Percentiles rank a stretch among this genome's conserved stretches.
These are phyloP conservation scores for Parambassis ranga DNA, from an alignment of 2,797 vertebrate species.

Conservation along the genomic window DNA sequence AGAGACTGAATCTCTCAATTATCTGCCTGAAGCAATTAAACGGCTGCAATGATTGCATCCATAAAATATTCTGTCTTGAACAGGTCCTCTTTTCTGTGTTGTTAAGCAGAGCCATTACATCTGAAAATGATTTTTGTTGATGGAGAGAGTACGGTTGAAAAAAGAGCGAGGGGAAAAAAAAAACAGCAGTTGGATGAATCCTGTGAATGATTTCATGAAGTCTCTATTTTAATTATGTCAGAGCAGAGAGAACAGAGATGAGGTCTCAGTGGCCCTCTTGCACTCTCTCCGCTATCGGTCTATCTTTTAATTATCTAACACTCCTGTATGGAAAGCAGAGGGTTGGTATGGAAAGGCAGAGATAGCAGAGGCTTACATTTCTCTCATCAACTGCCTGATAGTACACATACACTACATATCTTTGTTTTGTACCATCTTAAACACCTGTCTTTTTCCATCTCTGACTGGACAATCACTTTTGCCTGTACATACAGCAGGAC, in stretches of 20 bases:
- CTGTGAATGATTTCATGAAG: slow-evolving; percentile 44
- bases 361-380: slow-evolving; percentile 46
- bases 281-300: slow-evolving; percentile 53
- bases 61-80: slow-evolving; percentile 43
- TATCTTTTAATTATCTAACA: slow-evolving; percentile 76
- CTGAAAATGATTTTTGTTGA: slow-evolving; percentile 43
- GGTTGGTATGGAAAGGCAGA: slow-evolving; percentile 35
- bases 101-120: slow-evolving; percentile 40
- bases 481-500: not conserved
- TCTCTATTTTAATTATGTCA: slow-evolving; percentile 70
- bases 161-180: not conserved
- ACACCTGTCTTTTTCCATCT: slow-evolving; percentile 4
- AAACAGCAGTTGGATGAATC: slow-evolving; percentile 23
- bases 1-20: slow-evolving; percentile 43
- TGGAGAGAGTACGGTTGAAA: slow-evolving; percentile 13
- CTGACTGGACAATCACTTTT: not conserved
- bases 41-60: slow-evolving; percentile 16
- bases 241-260: slow-evolving; percentile 45
- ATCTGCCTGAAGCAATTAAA: slow-evolving; percentile 48
- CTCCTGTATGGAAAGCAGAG: slow-evolving; percentile 57
- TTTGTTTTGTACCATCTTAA: slow-evolving; percentile 28
- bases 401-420: not conserved
- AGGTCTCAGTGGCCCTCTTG: slow-evolving; percentile 50
- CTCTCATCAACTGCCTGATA: slow-evolving; percentile 46
- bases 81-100: slow-evolving; percentile 38